Percentiles rank a stretch among this genome's conserved stretches.
phyloP scores from a whole-genome alignment of 2,888 invertebrate genomes.

The Caenorhabditis macrosperma region DNA sequence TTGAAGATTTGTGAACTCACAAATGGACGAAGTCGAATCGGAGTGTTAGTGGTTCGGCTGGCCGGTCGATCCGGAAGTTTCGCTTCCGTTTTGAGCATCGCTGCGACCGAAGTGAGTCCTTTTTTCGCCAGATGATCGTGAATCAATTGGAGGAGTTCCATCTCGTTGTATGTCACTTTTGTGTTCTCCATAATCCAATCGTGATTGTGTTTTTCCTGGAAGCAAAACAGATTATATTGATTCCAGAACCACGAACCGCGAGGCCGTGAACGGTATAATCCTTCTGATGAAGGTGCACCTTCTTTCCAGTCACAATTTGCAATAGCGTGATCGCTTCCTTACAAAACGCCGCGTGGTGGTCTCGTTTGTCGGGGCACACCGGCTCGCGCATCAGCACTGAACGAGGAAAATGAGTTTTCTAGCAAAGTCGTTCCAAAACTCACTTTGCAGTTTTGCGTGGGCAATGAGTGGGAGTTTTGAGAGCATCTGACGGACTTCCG shows the following conservation, averaged over 20 bases:
- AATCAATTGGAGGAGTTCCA: constrained; percentile 92
- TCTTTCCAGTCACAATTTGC: constrained; percentile 83
- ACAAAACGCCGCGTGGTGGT: constrained; percentile 95
- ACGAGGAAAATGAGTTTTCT: not conserved
- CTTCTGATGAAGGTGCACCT: constrained; percentile 45
- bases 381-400: constrained; percentile 94
- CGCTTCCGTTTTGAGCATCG: constrained; percentile 61
- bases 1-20: constrained; percentile 23
- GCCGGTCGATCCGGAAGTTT: constrained; percentile 72
- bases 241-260: constrained; percentile 17
- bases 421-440: not conserved
- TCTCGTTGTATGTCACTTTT: constrained; percentile 93
- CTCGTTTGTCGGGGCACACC: constrained; percentile 94
- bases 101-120: constrained; percentile 58
- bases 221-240: no score
- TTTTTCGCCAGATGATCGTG: constrained; percentile 82
- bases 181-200: constrained; percentile 97
- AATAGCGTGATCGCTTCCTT: constrained; percentile 92
- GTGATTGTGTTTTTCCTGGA: constrained; percentile 73
- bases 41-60: constrained; percentile 52
- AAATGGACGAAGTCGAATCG: constrained; percentile 45
- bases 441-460: constrained; percentile 91
- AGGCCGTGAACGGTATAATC: constrained; percentile 49
- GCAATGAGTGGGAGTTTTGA: constrained; percentile 95
- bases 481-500: constrained; percentile 92